These are phyloP conservation scores for Hydrolagus affinis DNA, from an alignment of 2,113 vertebrate species.

Conservation along the genomic window DNA sequence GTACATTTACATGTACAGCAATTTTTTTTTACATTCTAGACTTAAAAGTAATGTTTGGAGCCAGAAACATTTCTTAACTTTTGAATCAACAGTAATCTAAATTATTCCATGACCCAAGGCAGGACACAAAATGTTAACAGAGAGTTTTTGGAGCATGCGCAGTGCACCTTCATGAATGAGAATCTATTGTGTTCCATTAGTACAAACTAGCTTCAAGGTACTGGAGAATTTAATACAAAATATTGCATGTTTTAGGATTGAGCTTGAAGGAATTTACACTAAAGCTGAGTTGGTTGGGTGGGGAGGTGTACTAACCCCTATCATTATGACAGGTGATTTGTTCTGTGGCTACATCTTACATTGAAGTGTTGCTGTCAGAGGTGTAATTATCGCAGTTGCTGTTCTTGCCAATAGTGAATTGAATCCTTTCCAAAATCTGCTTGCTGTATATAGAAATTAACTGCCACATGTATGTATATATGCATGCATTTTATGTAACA, in stretches of 20 bases:
- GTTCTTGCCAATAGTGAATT: conserved; percentile 23
- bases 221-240: not conserved
- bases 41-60: no score
- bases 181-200: not conserved
- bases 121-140: not conserved
- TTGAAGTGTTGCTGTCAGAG: conserved; percentile 21
- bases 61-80: not conserved
- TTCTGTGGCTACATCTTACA: conserved; percentile 19
- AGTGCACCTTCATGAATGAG: not conserved
- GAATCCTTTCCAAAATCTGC: conserved; percentile 28
- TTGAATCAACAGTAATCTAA: not conserved
- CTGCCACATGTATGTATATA: not conserved
- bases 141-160: not conserved
- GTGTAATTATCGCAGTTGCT: conserved; percentile 20
- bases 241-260: not conserved
- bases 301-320: not conserved
- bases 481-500: conserved; percentile 14
- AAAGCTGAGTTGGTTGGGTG: not conserved
- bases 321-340: conserved; percentile 22
- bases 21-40: no score
- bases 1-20: no score
- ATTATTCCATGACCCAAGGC: not conserved
- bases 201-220: not conserved
- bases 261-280: not conserved
- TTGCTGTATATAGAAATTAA: not conserved